A percentile compares a stretch with the other conserved stretches of the same genome.
These are phyloP conservation scores for Microdon myrmicae DNA, from an alignment of 2,888 invertebrate species.

Conservation along the genomic window DNA sequence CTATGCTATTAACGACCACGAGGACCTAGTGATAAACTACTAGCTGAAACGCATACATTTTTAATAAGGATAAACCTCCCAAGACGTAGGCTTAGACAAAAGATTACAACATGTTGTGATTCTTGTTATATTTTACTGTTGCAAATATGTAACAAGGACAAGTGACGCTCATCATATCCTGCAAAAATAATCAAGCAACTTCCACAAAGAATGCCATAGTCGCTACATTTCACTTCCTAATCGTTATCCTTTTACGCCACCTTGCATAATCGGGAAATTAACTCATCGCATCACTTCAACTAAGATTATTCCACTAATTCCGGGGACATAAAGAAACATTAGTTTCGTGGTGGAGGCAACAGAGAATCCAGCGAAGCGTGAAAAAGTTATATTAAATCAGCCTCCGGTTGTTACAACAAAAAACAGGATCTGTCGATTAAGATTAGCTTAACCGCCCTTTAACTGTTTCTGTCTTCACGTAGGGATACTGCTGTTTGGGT, in stretches of 20 bases:
- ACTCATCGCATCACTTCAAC: conserved; percentile 10
- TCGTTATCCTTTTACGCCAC: conserved; percentile 9
- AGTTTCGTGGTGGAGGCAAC: conserved; percentile 6
- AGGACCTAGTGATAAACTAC: no score
- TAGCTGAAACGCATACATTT: no score
- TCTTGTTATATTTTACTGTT: no score
- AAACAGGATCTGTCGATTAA: conserved; percentile 37
- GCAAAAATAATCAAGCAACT: no score
- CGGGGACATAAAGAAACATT: conserved; percentile 24
- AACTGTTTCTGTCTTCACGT: conserved; percentile 39
- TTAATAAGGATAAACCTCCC: no score
- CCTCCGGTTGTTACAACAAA: no score
- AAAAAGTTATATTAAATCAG: no score
- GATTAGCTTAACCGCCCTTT: conserved; percentile 49
- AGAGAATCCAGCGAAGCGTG: conserved; percentile 8
- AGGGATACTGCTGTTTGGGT: conserved; percentile 25
- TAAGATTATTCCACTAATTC: conserved; percentile 47
- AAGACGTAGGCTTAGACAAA: no score
- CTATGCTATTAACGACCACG: conserved; percentile 21
- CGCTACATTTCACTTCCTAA: not conserved
- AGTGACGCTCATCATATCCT: no score
- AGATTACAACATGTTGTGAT: no score
- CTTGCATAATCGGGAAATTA: conserved; percentile 38
- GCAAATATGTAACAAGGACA: conserved; percentile 35
- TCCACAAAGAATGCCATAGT: no score